These are phyloP conservation scores for Orius insidiosus DNA, from an alignment of 1,140 invertebrate species.

Conservation along the genomic window DNA sequence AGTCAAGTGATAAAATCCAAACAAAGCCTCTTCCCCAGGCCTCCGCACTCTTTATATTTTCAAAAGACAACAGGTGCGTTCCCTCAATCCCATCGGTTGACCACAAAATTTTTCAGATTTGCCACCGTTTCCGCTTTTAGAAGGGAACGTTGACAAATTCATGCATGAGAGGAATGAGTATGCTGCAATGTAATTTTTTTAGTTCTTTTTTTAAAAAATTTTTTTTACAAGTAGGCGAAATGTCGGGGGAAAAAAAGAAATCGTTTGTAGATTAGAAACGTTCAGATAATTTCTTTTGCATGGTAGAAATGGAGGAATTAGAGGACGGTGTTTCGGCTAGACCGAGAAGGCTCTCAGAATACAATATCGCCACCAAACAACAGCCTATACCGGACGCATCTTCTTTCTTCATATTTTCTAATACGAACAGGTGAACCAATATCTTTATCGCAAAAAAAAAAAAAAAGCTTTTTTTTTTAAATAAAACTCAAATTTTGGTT, in stretches of 20 bases:
- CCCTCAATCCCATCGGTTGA: background rate
- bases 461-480: too few species aligned
- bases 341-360: conserved; percentile 55
- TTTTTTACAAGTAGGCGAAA: too few species aligned
- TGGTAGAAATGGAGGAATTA: conserved; percentile 25
- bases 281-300: conserved; percentile 16
- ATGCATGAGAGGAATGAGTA: conserved; percentile 2
- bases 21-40: conserved; percentile 46
- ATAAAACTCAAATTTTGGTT: too few species aligned
- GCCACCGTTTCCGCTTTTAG: background rate
- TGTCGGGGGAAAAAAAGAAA: background rate
- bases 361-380: conserved; percentile 70
- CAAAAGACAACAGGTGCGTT: conserved; percentile 28
- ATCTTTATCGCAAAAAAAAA: too few species aligned
- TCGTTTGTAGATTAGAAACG: background rate
- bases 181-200: background rate
- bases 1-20: conserved; percentile 34
- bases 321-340: conserved; percentile 28
- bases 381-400: conserved; percentile 86
- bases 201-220: too few species aligned
- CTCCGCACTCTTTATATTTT: conserved; percentile 42
- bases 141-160: too few species aligned
- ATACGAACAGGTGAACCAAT: conserved; percentile 80
- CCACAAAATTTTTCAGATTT: conserved; percentile 2
- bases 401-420: conserved; percentile 93